Evolutionary conservation across 2,888 invertebrate genomes (phyloP).

Genomic region (Nasonovia ribisnigri): DNA sequence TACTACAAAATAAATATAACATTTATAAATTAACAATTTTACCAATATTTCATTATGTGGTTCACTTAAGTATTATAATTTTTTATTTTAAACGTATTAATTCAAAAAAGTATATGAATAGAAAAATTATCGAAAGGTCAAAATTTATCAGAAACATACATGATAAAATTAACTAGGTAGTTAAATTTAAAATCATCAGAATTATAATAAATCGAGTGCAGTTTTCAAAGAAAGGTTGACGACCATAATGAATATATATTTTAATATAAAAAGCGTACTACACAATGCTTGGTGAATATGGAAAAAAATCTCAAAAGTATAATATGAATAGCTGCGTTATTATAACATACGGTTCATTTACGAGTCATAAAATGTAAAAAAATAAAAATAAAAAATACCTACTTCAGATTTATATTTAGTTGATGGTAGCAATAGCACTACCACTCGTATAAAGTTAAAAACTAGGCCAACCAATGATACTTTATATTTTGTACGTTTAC

Average conservation of each 20-base stretch:
- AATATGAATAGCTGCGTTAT: conserved; percentile 8
- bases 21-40: not conserved
- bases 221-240: not conserved
- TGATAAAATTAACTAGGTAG: not conserved
- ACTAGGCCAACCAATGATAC: conserved; percentile 34
- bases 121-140: not conserved
- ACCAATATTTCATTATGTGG: not conserved
- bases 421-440: not conserved
- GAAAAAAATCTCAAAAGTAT: not conserved
- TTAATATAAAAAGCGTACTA: not conserved
- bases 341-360: conserved; percentile 45
- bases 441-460: not conserved
- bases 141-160: not conserved
- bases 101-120: not conserved
- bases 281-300: not conserved
- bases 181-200: not conserved
- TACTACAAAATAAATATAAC: not conserved
- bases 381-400: conserved; percentile 13
- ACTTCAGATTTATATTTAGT: conserved; percentile 36
- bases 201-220: not conserved
- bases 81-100: not conserved
- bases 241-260: not conserved
- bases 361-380: conserved; percentile 20
- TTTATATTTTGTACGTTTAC: not conserved
- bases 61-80: not conserved